Base-by-base conservation (phyloP, 1,140 invertebrate species). In the Mercenaria mercenaria region DNA sequence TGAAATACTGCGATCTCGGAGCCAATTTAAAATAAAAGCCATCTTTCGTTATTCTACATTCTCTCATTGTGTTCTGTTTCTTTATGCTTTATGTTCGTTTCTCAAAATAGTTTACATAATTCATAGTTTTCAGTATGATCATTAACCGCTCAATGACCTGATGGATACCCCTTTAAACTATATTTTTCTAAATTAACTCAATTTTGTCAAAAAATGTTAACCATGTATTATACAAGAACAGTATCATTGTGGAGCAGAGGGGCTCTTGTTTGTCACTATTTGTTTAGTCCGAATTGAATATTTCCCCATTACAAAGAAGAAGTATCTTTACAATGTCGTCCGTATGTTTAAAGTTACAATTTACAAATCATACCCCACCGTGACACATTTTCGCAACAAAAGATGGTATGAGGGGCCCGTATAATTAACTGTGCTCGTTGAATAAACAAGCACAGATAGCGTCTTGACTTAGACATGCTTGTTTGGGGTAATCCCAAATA, bases 371-470 rank as follows among this genome's bases (percentile, higher is more conserved):
- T 32, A 39, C n/a, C 67, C 23, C 67, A 39, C 34, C 29, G 29
- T 72, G 67, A 72, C 67, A 72, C 67, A 72, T 72, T 72, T 72
- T 72, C 20, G 67, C 67, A 41, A 72, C 67, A 72, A 72, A 72
- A 72, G 67, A 39, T 15, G 67, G 23, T 41, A 13, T 39, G 11
- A n/a, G 34, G 67, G 67, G 29, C 67, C n/a, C 67, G 67, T 72
- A 72, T 72, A 72, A 72, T 72, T 72, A 72, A 32, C 67, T 72
- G 67, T 72, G 67, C 32, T n/a, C 67, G 67, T 37, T 72, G 67
- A 72, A 72, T 72, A 72, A 72, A 72, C 67, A 72, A 72, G n/a
- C 67, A 72, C 67, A 72, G 67, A 72, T 29, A 72, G 34, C 6
- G 67, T 72, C 67, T 72, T 72, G 67, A 72, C 67, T 72, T 39